Percentiles rank a stretch among this genome's conserved stretches.
phyloP scores from a whole-genome alignment of 2,888 invertebrate species.

The Troides aeacus region DNA sequence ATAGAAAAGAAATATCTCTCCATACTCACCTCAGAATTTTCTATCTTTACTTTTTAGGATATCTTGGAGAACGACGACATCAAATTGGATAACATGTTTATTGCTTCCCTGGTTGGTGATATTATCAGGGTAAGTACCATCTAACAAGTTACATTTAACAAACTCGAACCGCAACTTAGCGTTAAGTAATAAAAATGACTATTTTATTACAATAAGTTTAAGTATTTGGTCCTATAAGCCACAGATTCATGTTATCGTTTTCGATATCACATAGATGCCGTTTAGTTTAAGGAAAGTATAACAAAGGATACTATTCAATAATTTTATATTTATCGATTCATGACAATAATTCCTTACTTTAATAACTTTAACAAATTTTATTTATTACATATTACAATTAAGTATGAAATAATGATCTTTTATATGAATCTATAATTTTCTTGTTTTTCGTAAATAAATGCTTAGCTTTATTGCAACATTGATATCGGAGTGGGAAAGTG shows the following conservation, averaged over 20 bases:
- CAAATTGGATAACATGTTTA: conserved; percentile 97
- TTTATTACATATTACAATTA: background rate
- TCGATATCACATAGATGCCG: too few species aligned
- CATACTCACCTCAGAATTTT: background rate
- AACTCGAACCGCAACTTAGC: conserved; percentile 15
- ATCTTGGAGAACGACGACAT: conserved; percentile 97
- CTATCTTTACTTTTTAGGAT: conserved; percentile 79
- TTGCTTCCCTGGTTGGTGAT: conserved; percentile 96
- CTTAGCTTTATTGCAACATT: too few species aligned
- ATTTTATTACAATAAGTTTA: conserved; percentile 13
- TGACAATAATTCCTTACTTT: background rate
- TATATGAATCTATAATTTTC: background rate
- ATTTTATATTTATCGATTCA: background rate
- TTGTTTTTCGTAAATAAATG: too few species aligned
- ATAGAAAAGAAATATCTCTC: background rate
- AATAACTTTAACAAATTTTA: background rate
- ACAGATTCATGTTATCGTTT: too few species aligned
- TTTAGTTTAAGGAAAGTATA: too few species aligned
- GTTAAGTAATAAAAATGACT: conserved; percentile 14
- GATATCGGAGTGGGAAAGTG: too few species aligned
- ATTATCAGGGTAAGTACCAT: conserved; percentile 89
- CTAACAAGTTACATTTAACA: conserved; percentile 9
- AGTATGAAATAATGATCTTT: background rate
- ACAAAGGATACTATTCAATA: too few species aligned
- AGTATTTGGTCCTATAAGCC: background rate